Evolutionary conservation across 2,113 vertebrate species (phyloP).

Genomic region (Grallaria varia): DNA sequence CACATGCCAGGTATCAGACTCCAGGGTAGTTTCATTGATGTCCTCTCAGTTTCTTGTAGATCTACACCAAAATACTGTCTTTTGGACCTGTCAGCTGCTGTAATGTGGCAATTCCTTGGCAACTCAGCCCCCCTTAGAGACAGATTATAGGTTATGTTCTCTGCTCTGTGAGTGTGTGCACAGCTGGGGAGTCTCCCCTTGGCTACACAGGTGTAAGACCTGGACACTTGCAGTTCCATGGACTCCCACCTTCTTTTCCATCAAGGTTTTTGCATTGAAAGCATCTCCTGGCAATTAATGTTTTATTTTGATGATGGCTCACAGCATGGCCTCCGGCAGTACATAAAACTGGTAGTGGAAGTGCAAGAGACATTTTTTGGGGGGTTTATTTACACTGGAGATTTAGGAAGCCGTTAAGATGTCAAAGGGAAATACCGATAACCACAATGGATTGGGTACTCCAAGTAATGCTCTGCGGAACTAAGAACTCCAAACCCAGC

Average conservation of each 20-base stretch:
- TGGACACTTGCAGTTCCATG: not conserved
- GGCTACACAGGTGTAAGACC: not conserved
- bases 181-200: not conserved
- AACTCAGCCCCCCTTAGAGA: not conserved
- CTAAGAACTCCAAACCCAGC: not conserved
- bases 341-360: not conserved
- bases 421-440: not conserved
- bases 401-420: not conserved
- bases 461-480: not conserved
- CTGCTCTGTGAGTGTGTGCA: not conserved
- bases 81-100: not conserved
- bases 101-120: not conserved
- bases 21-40: not conserved
- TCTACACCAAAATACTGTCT: not conserved
- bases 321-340: not conserved
- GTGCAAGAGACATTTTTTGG: not conserved
- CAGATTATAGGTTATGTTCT: not conserved
- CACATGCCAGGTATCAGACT: not conserved
- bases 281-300: not conserved
- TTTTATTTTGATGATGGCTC: not conserved
- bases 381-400: not conserved
- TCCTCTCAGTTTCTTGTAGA: not conserved
- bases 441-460: not conserved
- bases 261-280: not conserved
- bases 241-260: not conserved